These are phyloP conservation scores for Argopecten irradians DNA, from an alignment of 1,140 invertebrate species.

Conservation along the genomic window DNA sequence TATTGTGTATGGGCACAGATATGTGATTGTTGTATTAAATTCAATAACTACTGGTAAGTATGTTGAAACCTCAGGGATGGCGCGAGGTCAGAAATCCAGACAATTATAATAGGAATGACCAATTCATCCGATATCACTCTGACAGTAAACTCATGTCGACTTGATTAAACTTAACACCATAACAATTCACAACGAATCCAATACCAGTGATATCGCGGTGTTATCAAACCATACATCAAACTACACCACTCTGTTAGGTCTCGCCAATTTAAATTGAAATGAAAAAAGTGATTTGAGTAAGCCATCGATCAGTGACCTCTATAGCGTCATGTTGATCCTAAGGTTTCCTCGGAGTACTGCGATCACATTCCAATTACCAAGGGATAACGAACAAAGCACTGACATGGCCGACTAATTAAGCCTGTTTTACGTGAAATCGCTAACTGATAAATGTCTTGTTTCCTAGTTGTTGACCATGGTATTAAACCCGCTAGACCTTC, in stretches of 20 bases:
- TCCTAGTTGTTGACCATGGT: not conserved
- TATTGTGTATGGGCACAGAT: too few relatives aligned
- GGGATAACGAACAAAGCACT: not conserved
- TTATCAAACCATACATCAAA: not conserved
- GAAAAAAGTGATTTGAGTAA: constrained; percentile 5
- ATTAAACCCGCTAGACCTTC: constrained; percentile 16
- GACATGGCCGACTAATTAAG: not conserved
- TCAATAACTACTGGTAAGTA: not conserved
- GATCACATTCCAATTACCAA: not conserved
- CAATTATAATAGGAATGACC: constrained; percentile 10
- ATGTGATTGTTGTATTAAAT: too few relatives aligned
- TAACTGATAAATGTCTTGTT: not conserved
- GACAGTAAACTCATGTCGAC: not conserved
- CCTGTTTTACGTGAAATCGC: not conserved
- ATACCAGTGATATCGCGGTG: not conserved
- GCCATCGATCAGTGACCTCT: constrained; percentile 12
- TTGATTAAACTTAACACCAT: not conserved
- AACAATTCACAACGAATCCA: not conserved
- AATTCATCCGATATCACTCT: not conserved
- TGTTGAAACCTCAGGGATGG: not conserved
- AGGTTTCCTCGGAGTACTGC: not conserved
- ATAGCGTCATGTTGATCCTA: not conserved
- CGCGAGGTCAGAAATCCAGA: not conserved
- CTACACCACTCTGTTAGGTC: not conserved
- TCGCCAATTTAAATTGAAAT: constrained; percentile 18